phyloP scores from a whole-genome alignment of 2,888 invertebrate species.

The Diogma glabrata region DNA sequence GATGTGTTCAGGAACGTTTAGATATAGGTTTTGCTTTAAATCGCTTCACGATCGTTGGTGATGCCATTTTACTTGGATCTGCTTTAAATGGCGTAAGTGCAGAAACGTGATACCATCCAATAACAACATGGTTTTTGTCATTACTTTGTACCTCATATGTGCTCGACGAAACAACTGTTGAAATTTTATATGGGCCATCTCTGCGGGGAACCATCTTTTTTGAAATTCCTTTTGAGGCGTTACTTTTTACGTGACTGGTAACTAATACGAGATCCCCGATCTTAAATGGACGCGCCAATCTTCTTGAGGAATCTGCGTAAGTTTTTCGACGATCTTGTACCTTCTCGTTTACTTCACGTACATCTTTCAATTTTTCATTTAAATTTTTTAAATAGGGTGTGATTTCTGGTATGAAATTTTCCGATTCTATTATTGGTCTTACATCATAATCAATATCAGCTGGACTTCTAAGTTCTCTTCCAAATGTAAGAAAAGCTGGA shows the following conservation, averaged over 20 bases:
- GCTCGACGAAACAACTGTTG: too few species aligned
- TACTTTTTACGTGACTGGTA: not conserved
- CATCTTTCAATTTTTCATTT: not conserved
- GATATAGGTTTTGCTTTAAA: too few species aligned
- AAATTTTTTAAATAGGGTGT: constrained; percentile 10
- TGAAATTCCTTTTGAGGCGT: not conserved
- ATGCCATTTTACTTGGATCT: too few species aligned
- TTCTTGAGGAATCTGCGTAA: not conserved
- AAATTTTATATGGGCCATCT: not conserved
- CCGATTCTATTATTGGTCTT: constrained; percentile 20
- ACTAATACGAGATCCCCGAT: not conserved
- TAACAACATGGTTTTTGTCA: not conserved
- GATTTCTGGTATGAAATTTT: constrained; percentile 20
- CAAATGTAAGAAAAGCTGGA: constrained; percentile 29
- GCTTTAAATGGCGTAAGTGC: not conserved
- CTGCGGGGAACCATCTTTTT: not conserved
- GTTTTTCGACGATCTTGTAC: not conserved
- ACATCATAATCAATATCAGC: constrained; percentile 25
- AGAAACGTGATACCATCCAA: not conserved
- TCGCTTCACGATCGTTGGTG: too few species aligned
- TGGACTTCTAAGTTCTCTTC: constrained; percentile 26
- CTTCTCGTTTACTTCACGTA: not conserved
- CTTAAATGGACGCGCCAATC: not conserved
- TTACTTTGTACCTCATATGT: not conserved
- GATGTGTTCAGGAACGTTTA: too few species aligned